Evolutionary conservation across 2,797 vertebrate genomes (phyloP), one percentile per base, ranked within the genome.

Genomic region (Leucoraja ocellata): DNA sequence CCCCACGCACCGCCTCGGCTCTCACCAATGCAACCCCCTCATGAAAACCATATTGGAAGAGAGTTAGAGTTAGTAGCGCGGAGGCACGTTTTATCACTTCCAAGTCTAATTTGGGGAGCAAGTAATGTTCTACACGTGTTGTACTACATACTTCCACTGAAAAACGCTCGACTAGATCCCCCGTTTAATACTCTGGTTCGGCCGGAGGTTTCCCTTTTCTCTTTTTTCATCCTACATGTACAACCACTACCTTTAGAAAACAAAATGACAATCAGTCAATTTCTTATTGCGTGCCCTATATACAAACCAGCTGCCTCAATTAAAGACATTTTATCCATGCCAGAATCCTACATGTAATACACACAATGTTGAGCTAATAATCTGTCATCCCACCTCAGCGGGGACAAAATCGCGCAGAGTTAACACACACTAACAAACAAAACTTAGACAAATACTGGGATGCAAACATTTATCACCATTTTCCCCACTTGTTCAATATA

Each of bases 321-420:
- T 88, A 68, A 88, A 88, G 2, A 63, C 28, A 68, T 18, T 68
- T 88, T 21, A 61, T 88, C 16, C 63, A 28, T 88, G 84, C 63
- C 61, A 65, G 84, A 68, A 68, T 32, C 14, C 63, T 14, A 63
- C 84, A 65, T 88, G 32, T 88, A 68, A n/a, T 36, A 21, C 63
- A 63, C 84, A 88, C 84, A 88, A 21, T 36, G 68, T 88, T 65
- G 68, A 88, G 84, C 61, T 68, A 88, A 88, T 88, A 88, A 88
- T 88, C 63, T 68, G 28, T 88, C 63, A 88, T 36, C 61, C n/a
- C n/a, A 88, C 6, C 84, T 88, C 84, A 88, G 84, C 61, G 84
- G 84, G 84, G 63, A 88, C 61, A 14, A 8, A 65, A 68, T n/a
- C 83, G 63, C 28, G 83, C 83, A 86, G 83, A 86, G 58, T 86